Percentiles rank a stretch among this genome's conserved stretches.
phyloP scores from a whole-genome alignment of 2,797 vertebrate genomes.

The Ataeniobius toweri region DNA sequence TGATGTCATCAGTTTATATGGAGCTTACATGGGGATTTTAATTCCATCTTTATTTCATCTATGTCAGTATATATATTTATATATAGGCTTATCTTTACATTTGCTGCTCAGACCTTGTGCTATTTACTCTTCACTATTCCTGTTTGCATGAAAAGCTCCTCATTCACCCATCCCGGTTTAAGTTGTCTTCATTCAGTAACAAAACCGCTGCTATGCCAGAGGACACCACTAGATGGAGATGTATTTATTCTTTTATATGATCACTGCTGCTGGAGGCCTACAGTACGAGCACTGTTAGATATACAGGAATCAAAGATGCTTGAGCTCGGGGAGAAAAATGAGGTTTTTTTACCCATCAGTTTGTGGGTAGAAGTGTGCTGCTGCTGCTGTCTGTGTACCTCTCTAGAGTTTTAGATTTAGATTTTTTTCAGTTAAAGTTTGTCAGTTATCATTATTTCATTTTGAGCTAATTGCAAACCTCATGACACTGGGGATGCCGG shows the following conservation, averaged over 20 bases:
- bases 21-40: slow-evolving; percentile 57
- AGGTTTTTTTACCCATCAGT: not conserved
- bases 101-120: slow-evolving; percentile 42
- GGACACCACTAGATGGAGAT: slow-evolving; percentile 65
- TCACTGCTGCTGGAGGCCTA: slow-evolving; percentile 41
- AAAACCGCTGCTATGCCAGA: slow-evolving; percentile 64
- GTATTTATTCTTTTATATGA: slow-evolving; percentile 54
- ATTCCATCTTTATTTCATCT: slow-evolving; percentile 14
- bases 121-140: slow-evolving; percentile 13
- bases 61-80: slow-evolving; percentile 22
- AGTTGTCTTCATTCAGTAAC: slow-evolving; percentile 31
- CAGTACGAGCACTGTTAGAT: slow-evolving; percentile 34
- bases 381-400: slow-evolving; percentile 16
- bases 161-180: slow-evolving; percentile 45
- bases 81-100: slow-evolving; percentile 45
- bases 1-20: slow-evolving; percentile 69
- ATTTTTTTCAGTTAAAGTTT: slow-evolving; percentile 14
- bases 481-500: not conserved
- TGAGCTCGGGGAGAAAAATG: slow-evolving; percentile 20
- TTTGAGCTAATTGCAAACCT: slow-evolving; percentile 37
- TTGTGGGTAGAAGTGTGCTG: slow-evolving; percentile 28
- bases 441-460: slow-evolving; percentile 23
- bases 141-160: slow-evolving; percentile 50
- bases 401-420: not conserved
- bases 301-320: slow-evolving; percentile 27